Base-by-base conservation (phyloP, 2,888 invertebrate species). In the Cheilosia impressa region DNA sequence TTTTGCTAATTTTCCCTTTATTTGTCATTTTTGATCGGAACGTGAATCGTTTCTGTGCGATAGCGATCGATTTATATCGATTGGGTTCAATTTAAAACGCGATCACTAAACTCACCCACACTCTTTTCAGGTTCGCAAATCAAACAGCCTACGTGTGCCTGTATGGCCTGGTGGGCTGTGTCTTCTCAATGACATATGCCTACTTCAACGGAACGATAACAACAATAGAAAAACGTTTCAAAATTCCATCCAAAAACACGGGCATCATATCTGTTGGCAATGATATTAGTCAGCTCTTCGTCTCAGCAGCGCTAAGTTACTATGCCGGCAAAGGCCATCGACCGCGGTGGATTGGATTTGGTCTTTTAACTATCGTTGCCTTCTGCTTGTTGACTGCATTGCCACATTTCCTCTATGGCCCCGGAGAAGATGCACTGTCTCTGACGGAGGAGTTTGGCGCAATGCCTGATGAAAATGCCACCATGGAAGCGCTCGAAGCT, bases 151-250 rank as follows among this genome's bases (percentile, higher is more conserved):
- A 92, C 65, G 92, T 95, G 4, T 91, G 94, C 85, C 92, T 95
- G 0, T 95, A 95, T 88, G 95, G 95, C 43, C 91, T 95, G 47
- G 93, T 95, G 6, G 95, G 95, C 3, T 95, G 95, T 89, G 93
- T 95, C 76, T 95, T 95, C 89, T 94, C 95, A 24, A 95, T 95
- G 88, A 94, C 94, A 80, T 95, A 94, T 89, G 94, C 95, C 4
- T 96, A 96, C 89, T 95, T 95, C 88, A 95, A 95, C 89, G 95
- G 95, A 17, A 95, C 95, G 38, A 95, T 96, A 81, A 95, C 96
- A 65, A 95, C 95, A 2, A 93, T 96, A 85, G 96, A 96, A 90
- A 96, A 96, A 89, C 93, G 95, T 88, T 96, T 95, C 90, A 95
- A 95, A 91, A 95, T 96, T 89, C 95, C 95, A 17, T 95, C 95